Conservation (phyloP, 2,888 invertebrate genomes). For the Pyrrhosoma nymphula region DNA sequence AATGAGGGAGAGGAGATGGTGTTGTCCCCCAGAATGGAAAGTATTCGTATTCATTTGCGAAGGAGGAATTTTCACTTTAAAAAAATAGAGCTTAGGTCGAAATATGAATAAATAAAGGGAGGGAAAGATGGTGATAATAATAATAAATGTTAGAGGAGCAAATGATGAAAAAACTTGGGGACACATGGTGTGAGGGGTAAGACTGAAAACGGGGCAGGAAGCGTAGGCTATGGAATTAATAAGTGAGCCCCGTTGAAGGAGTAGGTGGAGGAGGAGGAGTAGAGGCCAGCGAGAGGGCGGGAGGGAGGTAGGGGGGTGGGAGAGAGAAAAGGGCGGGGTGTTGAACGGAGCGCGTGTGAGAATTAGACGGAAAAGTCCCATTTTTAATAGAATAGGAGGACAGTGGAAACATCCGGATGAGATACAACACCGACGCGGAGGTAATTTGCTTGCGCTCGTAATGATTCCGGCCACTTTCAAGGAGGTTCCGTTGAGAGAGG, state of each 20-base stretch:
- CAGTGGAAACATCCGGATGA: slow-evolving; percentile 32
- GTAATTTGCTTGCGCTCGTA: background rate
- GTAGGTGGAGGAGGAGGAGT: background rate
- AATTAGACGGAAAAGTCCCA: slow-evolving; percentile 36
- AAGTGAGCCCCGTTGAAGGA: slow-evolving; percentile 4
- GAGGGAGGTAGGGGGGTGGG: background rate
- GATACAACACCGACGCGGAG: slow-evolving; percentile 1
- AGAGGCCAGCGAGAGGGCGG: background rate
- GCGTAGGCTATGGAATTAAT: slow-evolving; percentile 34
- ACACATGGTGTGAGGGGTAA: background rate
- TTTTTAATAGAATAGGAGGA: slow-evolving; percentile 36
- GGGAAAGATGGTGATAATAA: slow-evolving; percentile 40
- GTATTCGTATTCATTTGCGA: slow-evolving; percentile 64
- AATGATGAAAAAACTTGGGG: slow-evolving; percentile 64
- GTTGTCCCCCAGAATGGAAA: slow-evolving; percentile 40
- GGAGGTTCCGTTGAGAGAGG: background rate
- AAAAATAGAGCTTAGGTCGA: slow-evolving; percentile 39
- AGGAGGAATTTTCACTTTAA: slow-evolving; percentile 65
- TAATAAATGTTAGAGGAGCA: slow-evolving; percentile 63
- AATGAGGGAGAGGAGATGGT: background rate
- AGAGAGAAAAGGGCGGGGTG: background rate
- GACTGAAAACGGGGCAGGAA: background rate
- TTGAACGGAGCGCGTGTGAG: slow-evolving; percentile 20
- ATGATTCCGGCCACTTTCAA: slow-evolving; percentile 16
- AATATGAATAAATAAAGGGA: slow-evolving; percentile 59